Percentiles rank a stretch among this genome's conserved stretches.
Conservation (phyloP, 2,888 invertebrate species). For the Axea sp. region DNA sequence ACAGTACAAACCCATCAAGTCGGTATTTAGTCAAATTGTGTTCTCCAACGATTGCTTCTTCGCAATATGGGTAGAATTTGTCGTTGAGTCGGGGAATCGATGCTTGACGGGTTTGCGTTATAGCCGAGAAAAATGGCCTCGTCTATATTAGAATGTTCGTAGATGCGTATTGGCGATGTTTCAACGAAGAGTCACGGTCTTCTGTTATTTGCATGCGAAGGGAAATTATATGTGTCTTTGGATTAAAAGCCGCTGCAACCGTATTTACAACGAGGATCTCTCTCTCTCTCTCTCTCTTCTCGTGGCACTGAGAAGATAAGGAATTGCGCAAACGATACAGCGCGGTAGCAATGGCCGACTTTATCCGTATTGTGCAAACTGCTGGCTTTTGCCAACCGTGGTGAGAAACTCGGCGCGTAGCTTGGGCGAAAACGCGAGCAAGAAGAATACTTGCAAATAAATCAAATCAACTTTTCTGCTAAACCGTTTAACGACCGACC, state of each 20-base stretch:
- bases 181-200: conserved; percentile 25
- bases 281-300: conserved; percentile 58
- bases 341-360: conserved; percentile 66
- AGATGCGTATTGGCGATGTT: conserved; percentile 33
- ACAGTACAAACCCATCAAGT: too few species aligned
- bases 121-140: neutral
- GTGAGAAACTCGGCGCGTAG: conserved; percentile 23
- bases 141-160: conserved; percentile 25
- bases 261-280: conserved; percentile 70
- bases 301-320: conserved; percentile 66
- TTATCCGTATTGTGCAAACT: conserved; percentile 64
- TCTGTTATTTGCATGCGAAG: conserved; percentile 57
- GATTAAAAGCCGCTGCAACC: conserved; percentile 73
- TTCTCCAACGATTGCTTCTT: too few species aligned
- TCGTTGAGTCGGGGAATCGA: too few species aligned
- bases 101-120: too few species aligned
- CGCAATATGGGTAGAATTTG: too few species aligned
- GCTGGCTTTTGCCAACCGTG: conserved; percentile 26
- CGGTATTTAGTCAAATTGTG: too few species aligned
- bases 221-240: conserved; percentile 66
- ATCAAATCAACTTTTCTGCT: conserved; percentile 46
- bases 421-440: conserved; percentile 23
- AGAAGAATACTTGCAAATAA: conserved; percentile 31
- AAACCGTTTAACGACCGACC: conserved; percentile 39
- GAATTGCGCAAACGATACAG: conserved; percentile 69